Conservation (phyloP, 2,888 invertebrate genomes). For the Melieria picta region DNA sequence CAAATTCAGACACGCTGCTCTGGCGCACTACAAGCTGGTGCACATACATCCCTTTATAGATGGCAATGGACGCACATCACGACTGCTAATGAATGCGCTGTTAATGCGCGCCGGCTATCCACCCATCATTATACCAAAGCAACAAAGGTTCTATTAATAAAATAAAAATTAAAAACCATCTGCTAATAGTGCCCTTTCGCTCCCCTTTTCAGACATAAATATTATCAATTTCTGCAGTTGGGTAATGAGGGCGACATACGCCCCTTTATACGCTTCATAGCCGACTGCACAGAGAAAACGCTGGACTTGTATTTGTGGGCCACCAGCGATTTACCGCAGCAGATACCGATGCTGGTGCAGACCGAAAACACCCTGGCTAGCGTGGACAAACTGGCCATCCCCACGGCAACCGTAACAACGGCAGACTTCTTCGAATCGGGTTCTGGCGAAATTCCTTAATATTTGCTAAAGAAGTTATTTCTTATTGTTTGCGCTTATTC, state of each 20-base stretch:
- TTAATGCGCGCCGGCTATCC: slow-evolving; percentile 96
- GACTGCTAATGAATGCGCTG: slow-evolving; percentile 95
- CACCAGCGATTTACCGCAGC: slow-evolving; percentile 77
- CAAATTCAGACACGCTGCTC: slow-evolving; percentile 81
- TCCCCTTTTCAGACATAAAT: slow-evolving; percentile 71
- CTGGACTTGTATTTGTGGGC: slow-evolving; percentile 89
- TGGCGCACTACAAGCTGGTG: slow-evolving; percentile 96
- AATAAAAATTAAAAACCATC: slow-evolving; percentile 1
- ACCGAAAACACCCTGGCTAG: slow-evolving; percentile 53
- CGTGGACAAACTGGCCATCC: slow-evolving; percentile 44
- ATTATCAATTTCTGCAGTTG: slow-evolving; percentile 88
- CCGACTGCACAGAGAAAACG: slow-evolving; percentile 89
- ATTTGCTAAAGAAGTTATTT: slow-evolving; percentile 19
- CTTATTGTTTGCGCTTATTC: slow-evolving; percentile 7
- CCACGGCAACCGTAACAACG: slow-evolving; percentile 4
- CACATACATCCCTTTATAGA: slow-evolving; percentile 97
- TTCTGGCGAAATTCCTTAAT: slow-evolving; percentile 51
- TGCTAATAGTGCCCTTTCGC: not conserved
- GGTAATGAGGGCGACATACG: slow-evolving; percentile 95
- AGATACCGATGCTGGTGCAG: slow-evolving; percentile 73
- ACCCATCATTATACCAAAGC: slow-evolving; percentile 92
- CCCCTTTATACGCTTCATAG: slow-evolving; percentile 96
- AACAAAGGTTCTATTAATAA: slow-evolving; percentile 69
- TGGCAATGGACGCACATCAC: slow-evolving; percentile 95
- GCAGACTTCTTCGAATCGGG: slow-evolving; percentile 47